Evolutionary conservation across 2,113 vertebrate genomes (phyloP), one percentile per base, ranked within the genome.

Genomic region (Chaetorhynchus papuensis): DNA sequence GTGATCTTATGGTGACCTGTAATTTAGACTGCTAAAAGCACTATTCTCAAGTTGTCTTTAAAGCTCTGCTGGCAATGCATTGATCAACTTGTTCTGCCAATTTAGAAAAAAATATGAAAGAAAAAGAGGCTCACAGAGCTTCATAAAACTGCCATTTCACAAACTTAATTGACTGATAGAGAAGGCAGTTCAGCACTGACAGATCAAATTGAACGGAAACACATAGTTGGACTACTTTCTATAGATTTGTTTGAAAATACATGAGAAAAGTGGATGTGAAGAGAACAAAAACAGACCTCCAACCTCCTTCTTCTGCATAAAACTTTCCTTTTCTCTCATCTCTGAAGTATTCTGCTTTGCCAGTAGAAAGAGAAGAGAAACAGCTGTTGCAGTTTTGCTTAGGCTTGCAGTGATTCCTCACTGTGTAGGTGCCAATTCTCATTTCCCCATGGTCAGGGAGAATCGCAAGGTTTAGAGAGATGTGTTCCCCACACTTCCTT

Each of bases 321-420:
- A 95, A 93, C 68, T 96, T 94, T 75, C 68, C 49, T 90, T 94
- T 95, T 92, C 85, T 94, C 79, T 95, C 82, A 66, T 91, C 63
- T 93, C 63, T 74, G 63, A 94, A 93, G 54, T 76, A 87, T 79
- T 96, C 78, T 91, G 53, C 81, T 85, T 89, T 93, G 82, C 94
- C 79, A 95, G 44, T 92, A 91, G 84, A 84, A 94, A 66, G 42
- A 91, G 78, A 93, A 85, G 89, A 95, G 91, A 89, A 96, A 88
- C 94, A 96, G 75, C 90, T 96, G 87, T 86, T 96, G 19, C 35
- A 76, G 19, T 94, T 96, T 77, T 96, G 47, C 82, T 93, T 80
- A 54, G 54, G 59, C 27, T 93, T 93, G 75, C 85, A 74, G 35
- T 66, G 85, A 86, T 74, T 66, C 35, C 72, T 91, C n/a, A 63